These are phyloP conservation scores for Bicyclus anynana DNA, from an alignment of 1,140 invertebrate genomes.

Conservation along the genomic window DNA sequence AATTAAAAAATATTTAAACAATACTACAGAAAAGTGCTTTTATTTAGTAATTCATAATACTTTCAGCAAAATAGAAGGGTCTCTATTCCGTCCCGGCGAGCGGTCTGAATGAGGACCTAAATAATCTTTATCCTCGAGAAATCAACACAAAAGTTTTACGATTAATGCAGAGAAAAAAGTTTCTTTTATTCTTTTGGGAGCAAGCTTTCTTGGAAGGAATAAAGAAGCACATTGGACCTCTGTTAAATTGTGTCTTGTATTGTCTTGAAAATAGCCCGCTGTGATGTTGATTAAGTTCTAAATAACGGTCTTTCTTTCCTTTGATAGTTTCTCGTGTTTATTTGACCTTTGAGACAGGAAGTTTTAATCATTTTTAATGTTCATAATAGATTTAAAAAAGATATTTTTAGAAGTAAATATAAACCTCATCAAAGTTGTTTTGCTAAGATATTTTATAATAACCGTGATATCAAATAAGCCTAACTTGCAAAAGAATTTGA, in stretches of 20 bases:
- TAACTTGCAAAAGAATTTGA: too few species aligned
- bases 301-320: neutral
- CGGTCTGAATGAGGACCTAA: neutral
- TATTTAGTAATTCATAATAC: too few species aligned
- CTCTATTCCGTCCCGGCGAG: neutral
- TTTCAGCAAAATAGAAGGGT: neutral
- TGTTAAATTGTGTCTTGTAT: constrained; percentile 8
- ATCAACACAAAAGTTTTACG: constrained; percentile 9
- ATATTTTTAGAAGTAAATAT: too few species aligned
- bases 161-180: constrained; percentile 4
- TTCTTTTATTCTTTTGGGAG: neutral
- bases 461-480: too few species aligned
- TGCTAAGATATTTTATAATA: too few species aligned
- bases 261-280: neutral
- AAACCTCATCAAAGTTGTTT: too few species aligned
- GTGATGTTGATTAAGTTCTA: constrained; percentile 3
- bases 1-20: too few species aligned
- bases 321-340: neutral
- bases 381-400: too few species aligned
- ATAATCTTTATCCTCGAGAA: constrained; percentile 4
- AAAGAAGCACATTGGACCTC: neutral
- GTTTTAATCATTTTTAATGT: too few species aligned
- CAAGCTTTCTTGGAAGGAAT: neutral
- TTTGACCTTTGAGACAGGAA: too few species aligned
- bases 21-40: too few species aligned